Conservation (phyloP, 2,113 vertebrate genomes). For the Rhombomys opimus region DNA sequence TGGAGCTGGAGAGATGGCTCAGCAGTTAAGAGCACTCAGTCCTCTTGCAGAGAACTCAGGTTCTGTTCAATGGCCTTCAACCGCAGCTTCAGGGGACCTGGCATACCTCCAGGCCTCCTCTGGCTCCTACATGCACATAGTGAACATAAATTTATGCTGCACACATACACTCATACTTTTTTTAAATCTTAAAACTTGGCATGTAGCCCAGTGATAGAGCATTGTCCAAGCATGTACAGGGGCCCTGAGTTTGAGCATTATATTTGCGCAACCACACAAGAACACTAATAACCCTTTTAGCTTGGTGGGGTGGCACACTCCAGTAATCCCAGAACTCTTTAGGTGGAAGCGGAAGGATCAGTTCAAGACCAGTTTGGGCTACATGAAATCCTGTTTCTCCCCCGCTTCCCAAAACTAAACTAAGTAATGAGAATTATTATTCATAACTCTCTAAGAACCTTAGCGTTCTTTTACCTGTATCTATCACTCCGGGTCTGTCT, state of each 20-base stretch:
- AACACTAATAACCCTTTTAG: background rate
- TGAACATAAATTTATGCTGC: background rate
- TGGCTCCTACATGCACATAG: background rate
- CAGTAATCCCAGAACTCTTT: background rate
- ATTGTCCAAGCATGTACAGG: background rate
- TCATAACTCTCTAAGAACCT: conserved; percentile 13
- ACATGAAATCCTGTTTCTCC: background rate
- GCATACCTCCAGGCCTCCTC: background rate
- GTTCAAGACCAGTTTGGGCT: background rate
- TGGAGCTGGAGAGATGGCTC: background rate
- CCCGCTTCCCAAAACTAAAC: background rate
- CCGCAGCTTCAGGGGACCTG: background rate
- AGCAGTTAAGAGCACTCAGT: background rate
- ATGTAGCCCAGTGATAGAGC: background rate
- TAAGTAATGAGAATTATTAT: background rate
- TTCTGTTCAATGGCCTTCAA: background rate
- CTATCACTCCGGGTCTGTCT: background rate
- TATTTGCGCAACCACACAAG: background rate
- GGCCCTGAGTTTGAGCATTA: background rate
- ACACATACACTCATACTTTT: background rate
- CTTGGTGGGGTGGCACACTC: background rate
- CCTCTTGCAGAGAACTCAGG: background rate
- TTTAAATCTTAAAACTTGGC: background rate
- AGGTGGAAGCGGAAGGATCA: background rate
- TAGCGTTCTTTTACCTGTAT: background rate